Conservation (phyloP, 2,113 vertebrate species). For the Dicentrarchus labrax region DNA sequence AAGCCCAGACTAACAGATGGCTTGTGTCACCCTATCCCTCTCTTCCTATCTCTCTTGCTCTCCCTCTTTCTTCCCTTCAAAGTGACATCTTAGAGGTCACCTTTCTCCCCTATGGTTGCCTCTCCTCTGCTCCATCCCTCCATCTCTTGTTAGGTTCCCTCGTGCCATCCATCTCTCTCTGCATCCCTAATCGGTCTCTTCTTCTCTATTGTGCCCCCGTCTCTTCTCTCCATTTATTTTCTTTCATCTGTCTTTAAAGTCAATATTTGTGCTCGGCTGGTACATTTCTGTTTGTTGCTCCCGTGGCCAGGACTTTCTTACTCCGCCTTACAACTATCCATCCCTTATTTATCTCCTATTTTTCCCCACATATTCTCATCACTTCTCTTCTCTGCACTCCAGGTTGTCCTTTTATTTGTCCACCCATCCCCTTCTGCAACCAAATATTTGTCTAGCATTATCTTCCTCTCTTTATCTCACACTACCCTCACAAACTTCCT, state of each 20-base stretch:
- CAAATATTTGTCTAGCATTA: constrained; percentile 30
- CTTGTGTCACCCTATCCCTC: constrained; percentile 66
- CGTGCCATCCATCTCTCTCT: constrained; percentile 27
- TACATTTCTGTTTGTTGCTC: background rate
- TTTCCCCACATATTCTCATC: background rate
- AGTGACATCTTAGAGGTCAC: constrained; percentile 73
- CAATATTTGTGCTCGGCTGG: background rate
- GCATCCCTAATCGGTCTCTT: constrained; percentile 4
- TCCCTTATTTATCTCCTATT: background rate
- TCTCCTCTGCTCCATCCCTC: constrained; percentile 38
- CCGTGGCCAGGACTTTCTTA: background rate
- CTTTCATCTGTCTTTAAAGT: constrained; percentile 1
- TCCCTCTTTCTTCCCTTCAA: constrained; percentile 48
- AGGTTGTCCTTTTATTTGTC: constrained; percentile 1
- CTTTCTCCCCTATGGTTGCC: constrained; percentile 33
- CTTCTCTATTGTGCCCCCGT: background rate
- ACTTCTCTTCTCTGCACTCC: background rate
- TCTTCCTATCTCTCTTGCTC: constrained; percentile 53
- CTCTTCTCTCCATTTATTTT: background rate
- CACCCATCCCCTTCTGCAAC: background rate
- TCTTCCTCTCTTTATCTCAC: background rate
- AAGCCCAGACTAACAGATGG: constrained; percentile 79
- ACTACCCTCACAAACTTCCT: background rate
- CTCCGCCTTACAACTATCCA: background rate
- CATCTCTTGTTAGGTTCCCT: constrained; percentile 21